phyloP scores from a whole-genome alignment of 2,113 vertebrate genomes.

The Scolopax mira region DNA sequence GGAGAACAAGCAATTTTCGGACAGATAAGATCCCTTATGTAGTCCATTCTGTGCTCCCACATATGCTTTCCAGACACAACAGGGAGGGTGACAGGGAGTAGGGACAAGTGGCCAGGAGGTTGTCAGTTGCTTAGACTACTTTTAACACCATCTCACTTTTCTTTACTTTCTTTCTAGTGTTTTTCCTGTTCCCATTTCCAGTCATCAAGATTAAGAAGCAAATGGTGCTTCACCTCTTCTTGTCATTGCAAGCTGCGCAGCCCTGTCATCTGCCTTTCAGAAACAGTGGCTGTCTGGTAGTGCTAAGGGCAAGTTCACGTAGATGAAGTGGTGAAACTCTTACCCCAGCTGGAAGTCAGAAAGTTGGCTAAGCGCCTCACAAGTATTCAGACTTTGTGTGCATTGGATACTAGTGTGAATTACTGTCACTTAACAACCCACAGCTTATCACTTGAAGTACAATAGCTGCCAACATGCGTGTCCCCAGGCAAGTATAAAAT shows the following conservation, averaged over 20 bases:
- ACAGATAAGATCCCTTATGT: background rate
- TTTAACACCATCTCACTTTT: background rate
- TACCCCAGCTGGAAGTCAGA: background rate
- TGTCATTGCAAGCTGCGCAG: background rate
- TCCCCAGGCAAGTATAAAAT: background rate
- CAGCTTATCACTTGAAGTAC: background rate
- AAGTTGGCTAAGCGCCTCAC: background rate
- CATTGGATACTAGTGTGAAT: background rate
- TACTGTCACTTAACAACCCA: background rate
- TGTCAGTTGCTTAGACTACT: background rate
- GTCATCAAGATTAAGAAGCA: background rate
- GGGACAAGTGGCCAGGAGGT: background rate
- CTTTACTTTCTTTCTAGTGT: background rate
- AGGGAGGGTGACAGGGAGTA: background rate
- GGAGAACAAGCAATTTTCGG: background rate
- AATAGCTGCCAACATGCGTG: accelerated
- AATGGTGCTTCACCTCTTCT: background rate
- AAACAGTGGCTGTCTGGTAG: background rate
- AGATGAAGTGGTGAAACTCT: background rate
- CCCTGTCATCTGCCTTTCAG: background rate
- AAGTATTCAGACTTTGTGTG: background rate
- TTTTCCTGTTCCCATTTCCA: background rate
- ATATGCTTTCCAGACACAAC: background rate
- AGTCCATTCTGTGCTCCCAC: background rate
- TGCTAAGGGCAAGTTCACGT: background rate